These are phyloP conservation scores for Stenopsyche tienmushanensis DNA, from an alignment of 1,140 invertebrate genomes.

Conservation along the genomic window DNA sequence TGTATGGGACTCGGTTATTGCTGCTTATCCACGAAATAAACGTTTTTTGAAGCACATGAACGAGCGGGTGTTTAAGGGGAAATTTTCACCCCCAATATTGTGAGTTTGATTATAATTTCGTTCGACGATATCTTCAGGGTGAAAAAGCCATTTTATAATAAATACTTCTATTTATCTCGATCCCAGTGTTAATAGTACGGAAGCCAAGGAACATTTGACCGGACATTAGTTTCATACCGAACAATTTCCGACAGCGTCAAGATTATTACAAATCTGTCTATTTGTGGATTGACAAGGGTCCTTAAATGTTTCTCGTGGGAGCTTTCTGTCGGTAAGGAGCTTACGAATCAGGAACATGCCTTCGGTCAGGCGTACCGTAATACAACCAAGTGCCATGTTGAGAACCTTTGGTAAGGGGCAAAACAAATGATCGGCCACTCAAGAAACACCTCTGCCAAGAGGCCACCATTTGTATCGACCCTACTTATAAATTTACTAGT, in stretches of 20 bases:
- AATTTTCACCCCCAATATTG: no score
- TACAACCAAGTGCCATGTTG: not conserved
- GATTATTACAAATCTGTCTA: conserved; percentile 26
- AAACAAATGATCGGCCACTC: not conserved
- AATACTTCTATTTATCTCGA: no score
- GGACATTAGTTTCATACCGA: conserved; percentile 12
- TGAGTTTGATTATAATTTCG: no score
- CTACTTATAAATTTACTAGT: no score
- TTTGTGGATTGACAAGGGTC: conserved; percentile 24
- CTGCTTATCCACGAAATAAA: no score
- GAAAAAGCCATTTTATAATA: no score
- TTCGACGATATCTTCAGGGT: no score
- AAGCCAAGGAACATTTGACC: conserved; percentile 18
- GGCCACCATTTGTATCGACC: no score
- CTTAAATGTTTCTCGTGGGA: not conserved
- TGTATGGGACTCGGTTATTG: no score
- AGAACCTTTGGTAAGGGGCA: not conserved
- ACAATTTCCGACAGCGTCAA: conserved; percentile 15
- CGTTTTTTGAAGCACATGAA: no score
- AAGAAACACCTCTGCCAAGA: not conserved
- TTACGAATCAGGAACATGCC: conserved; percentile 2
- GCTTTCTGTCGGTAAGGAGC: not conserved
- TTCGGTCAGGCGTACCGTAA: not conserved
- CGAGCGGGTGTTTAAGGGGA: no score
- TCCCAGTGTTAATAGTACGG: no score